Conservation (phyloP, 1,140 invertebrate genomes). For the Pseudomyrmex concolor region DNA sequence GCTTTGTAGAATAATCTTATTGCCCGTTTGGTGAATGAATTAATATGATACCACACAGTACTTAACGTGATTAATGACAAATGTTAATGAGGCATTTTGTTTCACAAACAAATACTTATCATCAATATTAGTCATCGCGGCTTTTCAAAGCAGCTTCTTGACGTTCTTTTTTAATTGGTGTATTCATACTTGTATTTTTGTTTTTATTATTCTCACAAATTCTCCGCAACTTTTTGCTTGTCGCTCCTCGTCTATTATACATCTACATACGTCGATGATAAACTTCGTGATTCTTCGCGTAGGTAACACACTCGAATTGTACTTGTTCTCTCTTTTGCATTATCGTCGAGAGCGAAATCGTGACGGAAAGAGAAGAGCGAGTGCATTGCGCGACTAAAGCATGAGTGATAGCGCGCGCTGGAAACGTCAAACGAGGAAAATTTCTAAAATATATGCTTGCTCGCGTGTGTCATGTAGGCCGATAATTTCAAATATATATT, state of each 20-base stretch:
- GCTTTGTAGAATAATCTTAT: slow-evolving; percentile 82
- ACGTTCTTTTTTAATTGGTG: not conserved
- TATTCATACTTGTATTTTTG: not conserved
- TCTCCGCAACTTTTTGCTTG: not conserved
- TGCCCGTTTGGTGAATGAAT: slow-evolving; percentile 75
- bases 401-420: not conserved
- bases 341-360: slow-evolving; percentile 1
- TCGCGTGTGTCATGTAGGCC: slow-evolving; percentile 29
- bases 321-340: not conserved
- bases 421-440: not conserved
- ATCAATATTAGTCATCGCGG: not conserved
- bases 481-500: slow-evolving; percentile 46
- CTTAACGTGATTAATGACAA: slow-evolving; percentile 27
- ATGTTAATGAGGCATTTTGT: slow-evolving; percentile 40
- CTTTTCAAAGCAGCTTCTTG: not conserved
- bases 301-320: not conserved
- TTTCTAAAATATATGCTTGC: not conserved
- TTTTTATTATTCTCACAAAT: not conserved
- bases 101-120: not conserved
- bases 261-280: not conserved
- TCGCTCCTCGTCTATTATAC: slow-evolving; percentile 5
- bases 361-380: slow-evolving; percentile 49
- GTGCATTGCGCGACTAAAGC: slow-evolving; percentile 1
- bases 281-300: not conserved
- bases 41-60: slow-evolving; percentile 64